Conservation (phyloP, 1,140 invertebrate species). For the Caenorhabditis remanei region DNA sequence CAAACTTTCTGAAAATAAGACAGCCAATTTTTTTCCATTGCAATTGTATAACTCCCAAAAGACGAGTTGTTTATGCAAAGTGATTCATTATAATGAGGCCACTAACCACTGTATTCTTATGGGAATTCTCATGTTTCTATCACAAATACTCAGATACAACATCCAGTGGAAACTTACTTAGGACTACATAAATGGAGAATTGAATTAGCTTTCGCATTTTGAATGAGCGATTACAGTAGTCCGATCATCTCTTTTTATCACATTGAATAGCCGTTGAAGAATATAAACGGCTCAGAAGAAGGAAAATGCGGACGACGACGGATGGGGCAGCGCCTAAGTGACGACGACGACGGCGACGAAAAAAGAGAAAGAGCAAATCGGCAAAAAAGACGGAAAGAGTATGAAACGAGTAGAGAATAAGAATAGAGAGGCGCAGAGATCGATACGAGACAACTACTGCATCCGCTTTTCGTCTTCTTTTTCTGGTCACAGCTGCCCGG, state of each 20-base stretch:
- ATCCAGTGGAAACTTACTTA: neutral
- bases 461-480: slow-evolving; percentile 37
- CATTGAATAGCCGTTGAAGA: slow-evolving; percentile 17
- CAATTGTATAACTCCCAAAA: neutral
- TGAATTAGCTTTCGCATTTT: neutral
- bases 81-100: slow-evolving; percentile 37
- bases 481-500: slow-evolving; percentile 44
- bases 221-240: neutral
- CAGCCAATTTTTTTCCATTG: neutral
- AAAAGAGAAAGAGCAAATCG: slow-evolving; percentile 54
- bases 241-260: slow-evolving; percentile 11
- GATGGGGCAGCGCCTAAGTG: slow-evolving; percentile 45
- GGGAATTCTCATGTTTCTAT: neutral
- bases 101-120: slow-evolving; percentile 11
- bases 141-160: neutral
- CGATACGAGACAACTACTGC: slow-evolving; percentile 40
- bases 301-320: neutral
- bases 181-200: neutral
- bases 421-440: slow-evolving; percentile 36
- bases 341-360: slow-evolving; percentile 39
- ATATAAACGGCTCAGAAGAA: slow-evolving; percentile 6
- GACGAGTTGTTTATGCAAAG: neutral
- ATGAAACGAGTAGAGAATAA: slow-evolving; percentile 28
- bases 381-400: slow-evolving; percentile 49
- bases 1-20: neutral